Evolutionary conservation across 2,888 invertebrate species (phyloP).

Genomic region (Trichacis sp.): DNA sequence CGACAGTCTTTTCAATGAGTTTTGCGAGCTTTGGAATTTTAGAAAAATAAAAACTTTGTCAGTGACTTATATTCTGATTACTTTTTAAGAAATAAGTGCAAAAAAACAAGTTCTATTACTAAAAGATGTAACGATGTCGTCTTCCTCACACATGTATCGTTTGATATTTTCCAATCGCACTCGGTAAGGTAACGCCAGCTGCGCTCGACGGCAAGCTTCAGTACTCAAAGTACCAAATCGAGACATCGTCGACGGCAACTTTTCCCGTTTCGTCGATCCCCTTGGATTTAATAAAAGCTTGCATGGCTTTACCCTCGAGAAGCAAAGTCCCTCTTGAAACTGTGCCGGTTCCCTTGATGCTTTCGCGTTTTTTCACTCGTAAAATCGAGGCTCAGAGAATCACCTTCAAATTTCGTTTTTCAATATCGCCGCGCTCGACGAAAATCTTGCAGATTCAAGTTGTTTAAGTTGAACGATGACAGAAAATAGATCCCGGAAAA

Average conservation of each 20-base stretch:
- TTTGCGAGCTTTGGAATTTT: too few species aligned
- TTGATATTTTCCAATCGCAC: constrained; percentile 43
- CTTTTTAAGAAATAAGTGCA: too few species aligned
- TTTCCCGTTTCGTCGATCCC: constrained; percentile 57
- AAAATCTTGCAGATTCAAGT: too few species aligned
- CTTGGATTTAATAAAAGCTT: constrained; percentile 61
- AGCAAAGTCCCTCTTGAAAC: constrained; percentile 26
- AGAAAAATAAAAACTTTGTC: too few species aligned
- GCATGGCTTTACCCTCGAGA: constrained; percentile 21
- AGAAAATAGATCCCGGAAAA: too few species aligned
- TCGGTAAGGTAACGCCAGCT: constrained; percentile 40
- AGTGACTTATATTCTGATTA: too few species aligned
- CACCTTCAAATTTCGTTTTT: background rate
- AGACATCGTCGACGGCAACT: constrained; percentile 48
- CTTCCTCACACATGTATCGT: constrained; percentile 38
- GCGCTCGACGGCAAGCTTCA: constrained; percentile 24
- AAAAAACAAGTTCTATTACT: constrained; percentile 33
- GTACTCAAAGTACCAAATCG: constrained; percentile 44
- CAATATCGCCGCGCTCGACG: too few species aligned
- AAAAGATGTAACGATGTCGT: constrained; percentile 24
- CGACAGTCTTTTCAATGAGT: too few species aligned
- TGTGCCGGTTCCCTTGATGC: too few species aligned
- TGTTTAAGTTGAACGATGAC: too few species aligned
- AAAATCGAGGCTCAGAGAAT: constrained; percentile 21
- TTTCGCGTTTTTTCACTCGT: constrained; percentile 5